A percentile compares a stretch with the other conserved stretches of the same genome.
Conservation (phyloP, 2,113 vertebrate genomes). For the Forbesichthys papilliferus region DNA sequence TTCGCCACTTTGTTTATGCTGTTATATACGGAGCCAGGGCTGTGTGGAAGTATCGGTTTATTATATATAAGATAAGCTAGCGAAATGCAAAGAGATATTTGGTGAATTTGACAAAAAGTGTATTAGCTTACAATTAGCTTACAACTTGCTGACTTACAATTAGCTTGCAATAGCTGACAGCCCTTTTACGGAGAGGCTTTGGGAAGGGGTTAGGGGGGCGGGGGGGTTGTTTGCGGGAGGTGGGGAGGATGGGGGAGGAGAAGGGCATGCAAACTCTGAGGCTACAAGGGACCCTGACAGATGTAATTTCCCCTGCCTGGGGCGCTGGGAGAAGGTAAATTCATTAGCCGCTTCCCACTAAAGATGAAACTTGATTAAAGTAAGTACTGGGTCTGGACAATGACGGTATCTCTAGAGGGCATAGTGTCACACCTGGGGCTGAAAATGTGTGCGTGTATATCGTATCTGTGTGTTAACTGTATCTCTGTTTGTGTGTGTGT, state of each 20-base stretch:
- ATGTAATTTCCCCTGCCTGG: conserved; percentile 56
- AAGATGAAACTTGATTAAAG: conserved; percentile 72
- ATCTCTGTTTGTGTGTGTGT: conserved; percentile 2
- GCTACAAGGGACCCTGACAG: conserved; percentile 61
- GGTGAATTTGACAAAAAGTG: too few species aligned
- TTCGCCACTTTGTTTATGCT: too few species aligned
- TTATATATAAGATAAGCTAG: too few species aligned
- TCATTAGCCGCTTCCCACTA: conserved; percentile 64
- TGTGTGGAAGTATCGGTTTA: too few species aligned
- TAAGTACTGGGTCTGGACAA: conserved; percentile 53
- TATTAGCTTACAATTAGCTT: too few species aligned
- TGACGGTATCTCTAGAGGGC: conserved; percentile 30
- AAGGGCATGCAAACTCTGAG: conserved; percentile 37
- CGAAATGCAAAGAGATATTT: too few species aligned
- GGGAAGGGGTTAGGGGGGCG: neutral
- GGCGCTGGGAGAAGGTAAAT: conserved; percentile 62
- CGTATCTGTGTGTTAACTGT: neutral
- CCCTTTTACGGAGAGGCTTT: conserved; percentile 46
- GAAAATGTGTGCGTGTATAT: conserved; percentile 5
- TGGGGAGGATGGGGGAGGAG: neutral
- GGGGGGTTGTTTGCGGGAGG: too few species aligned
- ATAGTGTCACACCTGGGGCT: conserved; percentile 48
- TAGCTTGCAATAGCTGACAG: too few species aligned
- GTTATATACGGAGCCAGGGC: too few species aligned
- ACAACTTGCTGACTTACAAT: too few species aligned